A percentile compares a stretch with the other conserved stretches of the same genome.
Conservation (phyloP, 1,140 invertebrate genomes). For the Mya arenaria region DNA sequence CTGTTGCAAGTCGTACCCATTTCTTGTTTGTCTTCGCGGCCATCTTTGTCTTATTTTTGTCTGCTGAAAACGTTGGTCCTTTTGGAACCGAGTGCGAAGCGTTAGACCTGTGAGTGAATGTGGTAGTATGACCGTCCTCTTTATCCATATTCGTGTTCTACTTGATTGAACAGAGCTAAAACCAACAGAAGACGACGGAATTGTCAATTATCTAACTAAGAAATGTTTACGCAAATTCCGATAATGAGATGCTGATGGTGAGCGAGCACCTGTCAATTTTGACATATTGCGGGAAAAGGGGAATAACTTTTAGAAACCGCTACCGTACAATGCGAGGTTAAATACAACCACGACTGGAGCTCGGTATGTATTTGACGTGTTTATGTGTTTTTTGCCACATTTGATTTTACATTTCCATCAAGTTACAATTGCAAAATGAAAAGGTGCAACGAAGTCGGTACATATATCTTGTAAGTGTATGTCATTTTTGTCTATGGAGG, state of each 20-base stretch:
- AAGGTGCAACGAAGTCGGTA: no score
- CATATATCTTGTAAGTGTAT: no score
- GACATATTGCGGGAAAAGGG: conserved; percentile 46
- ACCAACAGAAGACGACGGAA: not conserved
- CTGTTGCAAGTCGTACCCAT: conserved; percentile 93
- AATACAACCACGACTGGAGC: no score
- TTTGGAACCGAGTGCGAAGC: conserved; percentile 59
- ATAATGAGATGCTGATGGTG: conserved; percentile 40
- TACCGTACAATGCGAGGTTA: not conserved
- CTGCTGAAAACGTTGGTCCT: conserved; percentile 70
- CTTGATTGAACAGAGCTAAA: not conserved
- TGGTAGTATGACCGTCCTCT: conserved; percentile 48
- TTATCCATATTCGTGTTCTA: conserved; percentile 52
- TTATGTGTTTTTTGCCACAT: no score
- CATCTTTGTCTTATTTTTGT: conserved; percentile 77
- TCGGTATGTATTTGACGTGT: no score
- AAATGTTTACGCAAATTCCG: not conserved
- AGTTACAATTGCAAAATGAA: no score
- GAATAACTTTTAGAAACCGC: conserved; percentile 79
- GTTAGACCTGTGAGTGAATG: conserved; percentile 43
- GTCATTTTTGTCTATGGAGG: no score
- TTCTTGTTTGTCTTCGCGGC: conserved; percentile 81
- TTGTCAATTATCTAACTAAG: not conserved
- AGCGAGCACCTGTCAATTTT: conserved; percentile 27
- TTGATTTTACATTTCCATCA: no score